Conservation (phyloP, 2,888 invertebrate species). For the Ametastegia equiseti region DNA sequence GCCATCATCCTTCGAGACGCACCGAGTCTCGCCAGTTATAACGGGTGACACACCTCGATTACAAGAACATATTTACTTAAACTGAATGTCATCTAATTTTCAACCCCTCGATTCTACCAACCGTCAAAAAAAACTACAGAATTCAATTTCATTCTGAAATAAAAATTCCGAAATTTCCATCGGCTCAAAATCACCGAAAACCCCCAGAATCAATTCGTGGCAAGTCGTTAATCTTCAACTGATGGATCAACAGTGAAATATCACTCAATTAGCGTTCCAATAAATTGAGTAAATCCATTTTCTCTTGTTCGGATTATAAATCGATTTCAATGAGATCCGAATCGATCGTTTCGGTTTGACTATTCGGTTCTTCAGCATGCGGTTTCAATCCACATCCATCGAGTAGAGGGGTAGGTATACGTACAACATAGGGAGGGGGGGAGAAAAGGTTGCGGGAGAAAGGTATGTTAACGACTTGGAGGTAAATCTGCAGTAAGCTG, state of each 20-base stretch:
- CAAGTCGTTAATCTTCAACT: no score
- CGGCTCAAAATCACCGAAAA: neutral
- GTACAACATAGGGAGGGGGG: neutral
- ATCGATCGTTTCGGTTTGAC: no score
- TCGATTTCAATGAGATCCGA: no score
- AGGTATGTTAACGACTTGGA: conserved; percentile 74
- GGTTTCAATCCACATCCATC: neutral
- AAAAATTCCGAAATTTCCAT: neutral
- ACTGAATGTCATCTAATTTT: neutral
- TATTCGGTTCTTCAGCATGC: neutral
- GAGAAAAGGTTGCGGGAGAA: conserved; percentile 6
- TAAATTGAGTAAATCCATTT: no score
- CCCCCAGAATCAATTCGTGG: neutral
- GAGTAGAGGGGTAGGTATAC: neutral
- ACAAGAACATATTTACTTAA: neutral
- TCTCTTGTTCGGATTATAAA: no score
- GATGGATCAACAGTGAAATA: no score
- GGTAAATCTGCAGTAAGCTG: no score
- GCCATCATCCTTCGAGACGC: conserved; percentile 60
- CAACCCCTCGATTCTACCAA: neutral
- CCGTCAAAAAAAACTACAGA: neutral
- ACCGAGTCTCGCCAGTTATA: conserved; percentile 54
- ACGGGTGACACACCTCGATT: conserved; percentile 58
- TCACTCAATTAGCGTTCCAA: no score
- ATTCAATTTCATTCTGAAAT: neutral